These are phyloP conservation scores for Diphyllodes magnificus DNA, from an alignment of 2,113 vertebrate species.

Conservation along the genomic window DNA sequence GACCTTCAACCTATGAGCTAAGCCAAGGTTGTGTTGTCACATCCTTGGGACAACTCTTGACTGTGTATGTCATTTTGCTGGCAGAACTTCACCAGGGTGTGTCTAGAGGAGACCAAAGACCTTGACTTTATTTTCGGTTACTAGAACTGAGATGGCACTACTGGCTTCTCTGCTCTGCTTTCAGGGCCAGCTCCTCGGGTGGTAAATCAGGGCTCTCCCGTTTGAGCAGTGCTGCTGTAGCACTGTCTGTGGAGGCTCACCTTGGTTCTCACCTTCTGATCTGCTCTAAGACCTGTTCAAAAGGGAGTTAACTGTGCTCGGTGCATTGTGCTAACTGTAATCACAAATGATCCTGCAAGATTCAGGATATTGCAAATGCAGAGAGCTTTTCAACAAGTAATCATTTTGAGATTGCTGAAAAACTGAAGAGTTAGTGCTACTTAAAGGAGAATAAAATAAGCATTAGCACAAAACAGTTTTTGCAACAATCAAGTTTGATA, in stretches of 20 bases:
- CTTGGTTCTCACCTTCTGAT: background rate
- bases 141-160: background rate
- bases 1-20: background rate
- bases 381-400: background rate
- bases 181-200: background rate
- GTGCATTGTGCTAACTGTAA: background rate
- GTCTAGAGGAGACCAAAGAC: background rate
- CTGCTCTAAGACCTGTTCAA: background rate
- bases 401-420: background rate
- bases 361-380: background rate
- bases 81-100: background rate
- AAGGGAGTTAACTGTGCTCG: background rate
- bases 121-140: background rate
- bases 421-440: background rate
- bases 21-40: background rate
- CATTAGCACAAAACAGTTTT: conserved; percentile 26
- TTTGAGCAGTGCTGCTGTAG: background rate
- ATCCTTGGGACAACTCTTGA: background rate
- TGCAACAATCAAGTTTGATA: conserved; percentile 9
- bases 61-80: background rate
- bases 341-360: background rate
- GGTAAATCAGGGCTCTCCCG: background rate
- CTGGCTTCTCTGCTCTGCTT: background rate
- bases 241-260: background rate
- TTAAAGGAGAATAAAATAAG: conserved; percentile 34